Evolutionary conservation across 2,113 vertebrate genomes (phyloP), one percentile per base, ranked within the genome.

Genomic region (Athene noctua): DNA sequence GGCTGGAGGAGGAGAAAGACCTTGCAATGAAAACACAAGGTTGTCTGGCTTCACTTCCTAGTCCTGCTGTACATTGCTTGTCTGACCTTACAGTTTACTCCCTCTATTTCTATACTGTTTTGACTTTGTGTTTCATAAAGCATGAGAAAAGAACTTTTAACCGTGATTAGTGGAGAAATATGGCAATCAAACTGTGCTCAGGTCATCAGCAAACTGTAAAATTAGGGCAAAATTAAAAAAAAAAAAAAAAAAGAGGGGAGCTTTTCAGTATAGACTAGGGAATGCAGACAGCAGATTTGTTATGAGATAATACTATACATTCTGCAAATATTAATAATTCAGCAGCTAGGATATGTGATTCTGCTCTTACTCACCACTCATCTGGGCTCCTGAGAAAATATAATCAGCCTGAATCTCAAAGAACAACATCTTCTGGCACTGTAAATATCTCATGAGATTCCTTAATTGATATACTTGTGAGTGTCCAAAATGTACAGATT

Each of bases 331-430:
- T 62, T 79, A 87, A 66, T 92, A 90, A 94, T 92, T 93, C 80
- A 97, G 75, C 49, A 91, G 26, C 52, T 85, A 63, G 86, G 58
- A 71, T 71, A 58, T 94, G 40, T 90, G 42, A 58, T 96, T 92
- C 95, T 93, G 80, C 55, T 96, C 54, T 90, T 90, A 87, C n/a
- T 90, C 73, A 92, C 83, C 54, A 88, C 40, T 40, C 40, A 40
- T 40, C 42, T 92, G 42, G 87, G 72, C 94, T 95, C 89, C 81
- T 86, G 94, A 97, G 92, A 97, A 97, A 97, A 97, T 97, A 91
- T 92, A 95, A 96, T 54, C 67, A 93, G 75, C 77, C 52, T 92
- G 71, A 94, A 82, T 95, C 10, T 57, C 89, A 97, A 91, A 93
- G 80, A 95, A 30, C 10, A 94, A 59, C 58, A 79, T 92, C 57